Evolutionary conservation across 2,888 invertebrate genomes (phyloP).

Genomic region (Stenodera caucasica): DNA sequence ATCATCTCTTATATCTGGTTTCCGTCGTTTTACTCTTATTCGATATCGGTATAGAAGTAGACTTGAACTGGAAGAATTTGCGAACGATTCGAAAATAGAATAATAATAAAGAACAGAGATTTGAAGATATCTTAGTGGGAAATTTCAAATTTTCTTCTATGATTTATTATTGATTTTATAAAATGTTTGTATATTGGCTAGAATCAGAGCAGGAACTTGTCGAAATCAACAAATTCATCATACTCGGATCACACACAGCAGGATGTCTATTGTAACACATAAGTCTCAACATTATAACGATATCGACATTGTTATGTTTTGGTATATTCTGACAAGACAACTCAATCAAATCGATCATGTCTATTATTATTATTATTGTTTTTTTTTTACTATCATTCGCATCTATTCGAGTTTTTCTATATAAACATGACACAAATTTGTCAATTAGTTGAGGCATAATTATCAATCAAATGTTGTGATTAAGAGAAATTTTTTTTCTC

Average conservation of each 20-base stretch:
- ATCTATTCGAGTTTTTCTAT: not conserved
- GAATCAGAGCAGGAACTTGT: not conserved
- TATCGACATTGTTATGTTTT: constrained; percentile 11
- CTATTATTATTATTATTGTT: constrained; percentile 14
- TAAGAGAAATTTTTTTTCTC: too few relatives aligned
- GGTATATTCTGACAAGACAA: not conserved
- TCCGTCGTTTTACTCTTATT: not conserved
- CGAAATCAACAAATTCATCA: constrained; percentile 10
- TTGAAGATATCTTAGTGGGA: too few relatives aligned
- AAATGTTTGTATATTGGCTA: constrained; percentile 27
- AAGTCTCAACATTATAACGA: constrained; percentile 23
- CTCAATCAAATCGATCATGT: constrained; percentile 27
- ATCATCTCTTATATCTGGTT: not conserved
- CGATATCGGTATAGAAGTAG: too few relatives aligned
- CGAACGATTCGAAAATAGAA: not conserved
- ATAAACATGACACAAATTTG: constrained; percentile 26
- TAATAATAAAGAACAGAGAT: not conserved
- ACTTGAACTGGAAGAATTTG: not conserved
- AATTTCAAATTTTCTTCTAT: not conserved
- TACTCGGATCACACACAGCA: constrained; percentile 12
- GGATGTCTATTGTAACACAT: constrained; percentile 20
- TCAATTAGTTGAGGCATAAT: constrained; percentile 20
- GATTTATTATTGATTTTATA: not conserved
- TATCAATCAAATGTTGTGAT: constrained; percentile 17
- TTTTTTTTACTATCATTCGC: not conserved